Evolutionary conservation across 2,113 vertebrate genomes (phyloP), one percentile per base, ranked within the genome.

Genomic region (Maccullochella peelii): DNA sequence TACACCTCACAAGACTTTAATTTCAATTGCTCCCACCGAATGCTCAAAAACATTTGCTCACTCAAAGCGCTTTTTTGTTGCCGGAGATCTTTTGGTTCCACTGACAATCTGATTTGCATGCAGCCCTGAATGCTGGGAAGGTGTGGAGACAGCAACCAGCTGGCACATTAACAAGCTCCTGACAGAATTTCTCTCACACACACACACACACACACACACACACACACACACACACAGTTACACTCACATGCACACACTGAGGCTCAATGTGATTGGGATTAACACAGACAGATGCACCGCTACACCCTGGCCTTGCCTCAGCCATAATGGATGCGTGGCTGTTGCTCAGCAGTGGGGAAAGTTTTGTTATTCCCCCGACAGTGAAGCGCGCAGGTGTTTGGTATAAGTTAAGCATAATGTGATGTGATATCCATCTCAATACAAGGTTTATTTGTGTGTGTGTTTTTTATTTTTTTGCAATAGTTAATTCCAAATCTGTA

Each of bases 81-180:
- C 72, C 21, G 55, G 40, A 85, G 71, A 80, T 70, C 54, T 88
- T 90, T 88, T 85, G 54, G 84, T 86, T 90, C 87, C 85, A 59
- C 90, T 89, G 89, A 89, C 91, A 82, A 62, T 79, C 77, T 88
- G 80, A 94, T 94, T 93, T 91, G 83, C 91, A 94, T 91, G 86
- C 88, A 78, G 86, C 65, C 61, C 42, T 74, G 82, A 82, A 90
- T 84, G 33, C 80, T 85, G 82, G 75, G 57, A 91, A 91, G 89
- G 85, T 91, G 85, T 79, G 84, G 85, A 90, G 93, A 95, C 93
- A 91, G 90, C 84, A 81, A 93, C 73, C 94, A 93, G 92, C 90
- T 94, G 94, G 92, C 80, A 67, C 85, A 93, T 90, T 92, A 94
- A 93, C 91, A 91, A 92, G 92, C 88, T 88, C 78, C 85, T 92